These are phyloP conservation scores for Lepidurus couesii DNA, from an alignment of 1,140 invertebrate genomes.

Conservation along the genomic window DNA sequence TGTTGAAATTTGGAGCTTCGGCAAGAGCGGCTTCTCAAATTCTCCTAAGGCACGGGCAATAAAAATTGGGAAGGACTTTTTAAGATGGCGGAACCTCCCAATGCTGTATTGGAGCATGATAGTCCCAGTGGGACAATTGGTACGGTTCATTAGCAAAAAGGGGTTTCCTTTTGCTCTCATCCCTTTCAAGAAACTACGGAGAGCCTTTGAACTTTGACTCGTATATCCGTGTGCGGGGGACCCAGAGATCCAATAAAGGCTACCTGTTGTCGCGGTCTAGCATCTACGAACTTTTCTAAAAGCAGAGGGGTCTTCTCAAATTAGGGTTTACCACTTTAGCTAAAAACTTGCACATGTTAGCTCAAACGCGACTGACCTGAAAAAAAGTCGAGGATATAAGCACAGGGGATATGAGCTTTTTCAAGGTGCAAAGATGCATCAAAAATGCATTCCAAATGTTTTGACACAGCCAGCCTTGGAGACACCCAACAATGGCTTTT, in stretches of 20 bases:
- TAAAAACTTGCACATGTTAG: not conserved
- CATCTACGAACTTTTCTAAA: not conserved
- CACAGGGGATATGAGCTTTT: not conserved
- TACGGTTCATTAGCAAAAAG: not conserved
- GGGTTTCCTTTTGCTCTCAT: not conserved
- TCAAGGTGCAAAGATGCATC: not conserved
- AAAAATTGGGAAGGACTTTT: not conserved
- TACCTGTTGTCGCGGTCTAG: constrained; percentile 9
- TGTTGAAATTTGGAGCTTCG: not conserved
- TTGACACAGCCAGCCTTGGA: not conserved
- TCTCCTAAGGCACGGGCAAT: not conserved
- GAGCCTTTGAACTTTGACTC: constrained; percentile 14
- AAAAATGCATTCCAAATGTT: not conserved
- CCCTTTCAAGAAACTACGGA: no score
- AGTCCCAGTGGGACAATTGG: constrained; percentile 1
- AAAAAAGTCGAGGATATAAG: not conserved
- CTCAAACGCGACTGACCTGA: no score
- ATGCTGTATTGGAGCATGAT: not conserved
- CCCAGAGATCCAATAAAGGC: not conserved
- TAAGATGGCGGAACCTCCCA: not conserved
- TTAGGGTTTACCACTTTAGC: not conserved
- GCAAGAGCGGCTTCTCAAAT: not conserved
- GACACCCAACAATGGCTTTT: not conserved
- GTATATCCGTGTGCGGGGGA: not conserved
- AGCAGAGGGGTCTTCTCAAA: not conserved